Evolutionary conservation across 1,140 invertebrate species (phyloP), one percentile per base, ranked within the genome.

Genomic region (Leptoteleia sp.): DNA sequence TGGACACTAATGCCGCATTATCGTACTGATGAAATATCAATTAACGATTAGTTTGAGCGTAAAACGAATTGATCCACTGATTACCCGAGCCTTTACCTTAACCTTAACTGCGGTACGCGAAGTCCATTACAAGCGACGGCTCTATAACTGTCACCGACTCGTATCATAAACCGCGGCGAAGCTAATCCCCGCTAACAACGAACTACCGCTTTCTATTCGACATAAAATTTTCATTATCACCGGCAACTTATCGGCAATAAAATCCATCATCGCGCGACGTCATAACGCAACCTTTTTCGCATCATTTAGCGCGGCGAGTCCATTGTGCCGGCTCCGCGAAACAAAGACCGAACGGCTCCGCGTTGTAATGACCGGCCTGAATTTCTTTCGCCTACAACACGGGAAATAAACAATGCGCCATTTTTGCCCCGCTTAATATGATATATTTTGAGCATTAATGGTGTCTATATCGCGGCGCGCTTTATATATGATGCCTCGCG

Each of bases 401-500:
- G 65, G 29, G 70, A 55, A 70, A 68, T 68, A 68, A 72, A 79
- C 76, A 79, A 79, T 79, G 70, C 62, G 25, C 12, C 40, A 57
- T 73, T 73, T 73, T 79, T 64, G 27, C 29, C 15, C 25, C 40
- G 27, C 27, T 70, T 73, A 64, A 79, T 64, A 70, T 73, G 76
- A 79, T 73, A 73, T 79, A 79, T 73, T 73, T 64, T 57, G 50
- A 79, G 70, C 76, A 73, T 79, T 79, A 73, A 68, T 12, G 40
- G 62, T 59, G 55, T 35, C 62, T 59, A 64, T 73, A 73, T 61
- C 68, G 50, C 67, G 55, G 45, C 25, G 47, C 40, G 62, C 62
- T 61, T 72, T 72, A 55, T 70, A 68, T 64, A 73, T 47, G 47
- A 73, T 37, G 62, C 62, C 47, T 59, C 62, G 55, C 52, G 52